A percentile compares a stretch with the other conserved stretches of the same genome.
Conservation (phyloP, 1,140 invertebrate genomes). For the Periplaneta americana region DNA sequence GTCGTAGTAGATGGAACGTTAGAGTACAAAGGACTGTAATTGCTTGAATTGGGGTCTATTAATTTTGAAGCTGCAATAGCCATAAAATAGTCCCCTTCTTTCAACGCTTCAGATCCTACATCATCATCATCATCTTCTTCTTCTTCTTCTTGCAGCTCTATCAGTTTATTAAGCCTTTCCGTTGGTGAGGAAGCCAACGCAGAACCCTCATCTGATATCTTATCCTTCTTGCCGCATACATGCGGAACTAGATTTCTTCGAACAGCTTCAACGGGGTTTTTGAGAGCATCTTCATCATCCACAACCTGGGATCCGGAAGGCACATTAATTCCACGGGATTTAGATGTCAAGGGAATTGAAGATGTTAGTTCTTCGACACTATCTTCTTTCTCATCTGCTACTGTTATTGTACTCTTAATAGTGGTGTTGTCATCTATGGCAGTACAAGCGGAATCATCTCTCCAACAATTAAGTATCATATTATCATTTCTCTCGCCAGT, state of each 20-base stretch:
- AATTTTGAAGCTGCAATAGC: neutral
- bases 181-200: neutral
- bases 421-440: neutral
- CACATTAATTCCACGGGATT: neutral
- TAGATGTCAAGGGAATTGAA: neutral
- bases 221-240: slow-evolving; percentile 51
- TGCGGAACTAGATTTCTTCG: slow-evolving; percentile 62
- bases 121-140: neutral
- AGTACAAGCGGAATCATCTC: neutral
- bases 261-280: slow-evolving; percentile 64
- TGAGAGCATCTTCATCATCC: slow-evolving; percentile 40
- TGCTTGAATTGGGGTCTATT: neutral
- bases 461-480: neutral
- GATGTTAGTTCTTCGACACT: neutral
- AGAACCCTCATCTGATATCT: neutral
- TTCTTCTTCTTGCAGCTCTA: neutral
- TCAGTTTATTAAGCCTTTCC: slow-evolving; percentile 18
- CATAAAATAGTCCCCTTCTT: neutral
- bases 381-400: neutral
- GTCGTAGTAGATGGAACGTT: neutral
- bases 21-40: neutral
- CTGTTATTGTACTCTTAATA: neutral
- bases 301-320: neutral
- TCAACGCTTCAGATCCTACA: neutral
- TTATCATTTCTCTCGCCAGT: neutral